These are phyloP conservation scores for Lepidurus packardi DNA, from an alignment of 1,140 invertebrate species.

Conservation along the genomic window DNA sequence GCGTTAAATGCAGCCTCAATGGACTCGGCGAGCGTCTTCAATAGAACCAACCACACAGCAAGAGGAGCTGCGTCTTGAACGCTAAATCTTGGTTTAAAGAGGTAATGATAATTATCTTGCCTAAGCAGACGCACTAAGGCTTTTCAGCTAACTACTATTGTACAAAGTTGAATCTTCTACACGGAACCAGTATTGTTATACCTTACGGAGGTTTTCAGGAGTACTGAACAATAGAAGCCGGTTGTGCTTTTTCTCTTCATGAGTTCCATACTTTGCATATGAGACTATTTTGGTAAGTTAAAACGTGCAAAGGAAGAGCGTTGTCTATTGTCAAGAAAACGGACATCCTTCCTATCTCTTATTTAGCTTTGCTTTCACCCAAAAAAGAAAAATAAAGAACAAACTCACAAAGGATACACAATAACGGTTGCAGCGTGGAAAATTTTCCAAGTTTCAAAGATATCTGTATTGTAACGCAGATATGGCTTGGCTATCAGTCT, in stretches of 20 bases:
- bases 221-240: not conserved
- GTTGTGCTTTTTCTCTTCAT: not conserved
- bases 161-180: not conserved
- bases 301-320: not conserved
- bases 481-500: not conserved
- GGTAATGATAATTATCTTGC: not conserved
- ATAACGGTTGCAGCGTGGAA: not conserved
- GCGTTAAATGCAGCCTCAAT: conserved; percentile 5
- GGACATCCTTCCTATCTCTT: not conserved
- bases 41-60: not conserved
- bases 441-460: not conserved
- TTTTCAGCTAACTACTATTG: not conserved
- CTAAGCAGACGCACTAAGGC: not conserved
- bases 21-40: conserved; percentile 1
- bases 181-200: not conserved
- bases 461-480: not conserved
- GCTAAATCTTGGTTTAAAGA: conserved; percentile 11
- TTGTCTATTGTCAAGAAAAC: not conserved
- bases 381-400: not conserved
- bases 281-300: not conserved
- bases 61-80: conserved; percentile 18
- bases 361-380: not conserved
- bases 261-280: not conserved
- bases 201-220: not conserved
- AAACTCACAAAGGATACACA: not conserved